phyloP scores from a whole-genome alignment of 2,113 vertebrate genomes.

The Leucopsar rothschildi region DNA sequence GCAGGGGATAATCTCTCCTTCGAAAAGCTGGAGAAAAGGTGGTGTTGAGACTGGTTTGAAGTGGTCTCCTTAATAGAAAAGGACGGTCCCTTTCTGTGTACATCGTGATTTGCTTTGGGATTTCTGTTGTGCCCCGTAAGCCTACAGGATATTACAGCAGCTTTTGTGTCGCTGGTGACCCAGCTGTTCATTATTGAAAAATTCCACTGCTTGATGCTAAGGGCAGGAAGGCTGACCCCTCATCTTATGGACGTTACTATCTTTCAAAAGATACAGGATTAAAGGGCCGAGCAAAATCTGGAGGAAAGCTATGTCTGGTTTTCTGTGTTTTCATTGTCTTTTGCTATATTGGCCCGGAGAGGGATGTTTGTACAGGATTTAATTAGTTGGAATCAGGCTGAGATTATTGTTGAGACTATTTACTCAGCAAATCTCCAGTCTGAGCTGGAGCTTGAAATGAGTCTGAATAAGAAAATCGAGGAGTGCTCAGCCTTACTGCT shows the following conservation, averaged over 20 bases:
- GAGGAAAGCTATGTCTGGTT: slow-evolving; percentile 80
- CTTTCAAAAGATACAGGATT: slow-evolving; percentile 94
- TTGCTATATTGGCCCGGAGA: slow-evolving; percentile 81
- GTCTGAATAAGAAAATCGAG: slow-evolving; percentile 71
- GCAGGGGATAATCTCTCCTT: slow-evolving; percentile 62
- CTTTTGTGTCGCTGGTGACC: slow-evolving; percentile 94
- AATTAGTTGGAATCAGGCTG: slow-evolving; percentile 93
- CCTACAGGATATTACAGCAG: slow-evolving; percentile 91
- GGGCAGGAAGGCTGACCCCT: slow-evolving; percentile 86
- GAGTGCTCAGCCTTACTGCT: slow-evolving; percentile 20
- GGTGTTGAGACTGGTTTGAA: slow-evolving; percentile 69
- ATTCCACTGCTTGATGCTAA: slow-evolving; percentile 90
- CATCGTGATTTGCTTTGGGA: slow-evolving; percentile 79
- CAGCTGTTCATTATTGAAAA: slow-evolving; percentile 99
- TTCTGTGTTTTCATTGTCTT: slow-evolving; percentile 80
- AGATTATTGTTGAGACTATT: slow-evolving; percentile 91
- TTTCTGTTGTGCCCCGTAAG: slow-evolving; percentile 70
- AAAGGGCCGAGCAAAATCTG: slow-evolving; percentile 84
- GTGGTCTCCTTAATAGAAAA: slow-evolving; percentile 88
- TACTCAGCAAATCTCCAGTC: slow-evolving; percentile 87
- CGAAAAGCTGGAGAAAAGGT: slow-evolving; percentile 70
- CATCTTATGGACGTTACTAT: slow-evolving; percentile 92
- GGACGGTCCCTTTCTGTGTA: slow-evolving; percentile 80
- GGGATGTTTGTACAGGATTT: slow-evolving; percentile 97
- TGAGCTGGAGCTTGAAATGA: slow-evolving; percentile 84